Evolutionary conservation across 2,888 invertebrate genomes (phyloP).

Genomic region (Leucophenga maculata): DNA sequence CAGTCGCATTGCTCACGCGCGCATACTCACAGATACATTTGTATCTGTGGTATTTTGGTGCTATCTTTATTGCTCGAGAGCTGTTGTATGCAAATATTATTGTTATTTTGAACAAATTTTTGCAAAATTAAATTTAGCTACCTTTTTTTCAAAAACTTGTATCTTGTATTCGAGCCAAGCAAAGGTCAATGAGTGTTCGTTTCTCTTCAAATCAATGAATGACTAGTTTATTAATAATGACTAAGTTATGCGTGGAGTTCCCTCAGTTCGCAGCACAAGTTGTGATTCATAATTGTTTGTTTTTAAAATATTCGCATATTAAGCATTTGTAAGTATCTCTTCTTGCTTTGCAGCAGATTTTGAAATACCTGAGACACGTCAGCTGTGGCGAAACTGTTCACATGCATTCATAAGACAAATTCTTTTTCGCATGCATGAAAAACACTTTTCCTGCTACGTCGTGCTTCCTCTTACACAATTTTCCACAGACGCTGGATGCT

Average conservation of each 20-base stretch:
- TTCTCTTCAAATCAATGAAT: background rate
- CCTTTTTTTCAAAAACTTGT: no score
- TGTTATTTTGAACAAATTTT: background rate
- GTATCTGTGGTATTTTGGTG: background rate
- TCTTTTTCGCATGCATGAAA: conserved; percentile 20
- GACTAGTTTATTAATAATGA: background rate
- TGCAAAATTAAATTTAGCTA: no score
- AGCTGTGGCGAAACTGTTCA: background rate
- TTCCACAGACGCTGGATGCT: conserved; percentile 19
- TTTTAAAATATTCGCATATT: background rate
- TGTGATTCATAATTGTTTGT: conserved; percentile 15
- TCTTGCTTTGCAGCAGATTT: conserved; percentile 9
- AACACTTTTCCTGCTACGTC: conserved; percentile 46
- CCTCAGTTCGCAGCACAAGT: background rate
- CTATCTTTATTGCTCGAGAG: no score
- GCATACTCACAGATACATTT: background rate
- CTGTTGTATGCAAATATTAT: background rate
- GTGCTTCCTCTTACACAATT: background rate
- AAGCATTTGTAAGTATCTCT: conserved; percentile 4
- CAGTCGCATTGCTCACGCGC: conserved; percentile 7
- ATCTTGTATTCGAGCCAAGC: no score
- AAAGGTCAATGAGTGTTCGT: background rate
- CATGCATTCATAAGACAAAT: background rate
- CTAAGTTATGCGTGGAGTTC: conserved; percentile 10
- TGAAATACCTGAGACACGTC: conserved; percentile 7